Percentiles rank a stretch among this genome's conserved stretches.
These are phyloP conservation scores for Toxostoma redivivum DNA, from an alignment of 2,113 vertebrate genomes.

Conservation along the genomic window DNA sequence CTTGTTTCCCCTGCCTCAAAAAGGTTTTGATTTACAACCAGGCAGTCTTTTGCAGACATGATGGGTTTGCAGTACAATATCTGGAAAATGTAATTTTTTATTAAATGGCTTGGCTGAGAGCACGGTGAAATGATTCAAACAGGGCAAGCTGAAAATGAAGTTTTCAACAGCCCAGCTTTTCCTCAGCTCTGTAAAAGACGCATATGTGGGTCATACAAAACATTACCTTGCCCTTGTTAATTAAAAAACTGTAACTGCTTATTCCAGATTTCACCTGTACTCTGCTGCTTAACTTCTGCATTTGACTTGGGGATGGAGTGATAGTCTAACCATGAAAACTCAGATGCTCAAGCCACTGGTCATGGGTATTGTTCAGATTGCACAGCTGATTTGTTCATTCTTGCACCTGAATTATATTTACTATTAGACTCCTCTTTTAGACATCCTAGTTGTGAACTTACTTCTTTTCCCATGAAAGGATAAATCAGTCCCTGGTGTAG, in stretches of 20 bases:
- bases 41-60: not conserved
- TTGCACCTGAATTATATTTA: not conserved
- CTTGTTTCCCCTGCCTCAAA: not conserved
- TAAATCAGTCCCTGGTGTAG: accelerated
- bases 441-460: not conserved
- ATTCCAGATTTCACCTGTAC: not conserved
- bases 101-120: not conserved
- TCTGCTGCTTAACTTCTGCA: not conserved
- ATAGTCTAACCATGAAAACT: not conserved
- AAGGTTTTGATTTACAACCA: conserved; percentile 19
- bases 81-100: not conserved
- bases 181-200: not conserved
- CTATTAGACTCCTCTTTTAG: not conserved
- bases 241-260: not conserved
- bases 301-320: not conserved
- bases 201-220: not conserved
- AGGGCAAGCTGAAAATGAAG: not conserved
- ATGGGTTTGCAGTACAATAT: not conserved
- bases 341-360: not conserved
- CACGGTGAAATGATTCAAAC: not conserved
- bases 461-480: not conserved
- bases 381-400: not conserved
- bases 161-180: not conserved
- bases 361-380: not conserved
- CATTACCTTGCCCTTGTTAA: not conserved